A percentile compares a stretch with the other conserved stretches of the same genome.
Evolutionary conservation across 1,140 invertebrate species (phyloP).

Genomic region (Mercenaria mercenaria): DNA sequence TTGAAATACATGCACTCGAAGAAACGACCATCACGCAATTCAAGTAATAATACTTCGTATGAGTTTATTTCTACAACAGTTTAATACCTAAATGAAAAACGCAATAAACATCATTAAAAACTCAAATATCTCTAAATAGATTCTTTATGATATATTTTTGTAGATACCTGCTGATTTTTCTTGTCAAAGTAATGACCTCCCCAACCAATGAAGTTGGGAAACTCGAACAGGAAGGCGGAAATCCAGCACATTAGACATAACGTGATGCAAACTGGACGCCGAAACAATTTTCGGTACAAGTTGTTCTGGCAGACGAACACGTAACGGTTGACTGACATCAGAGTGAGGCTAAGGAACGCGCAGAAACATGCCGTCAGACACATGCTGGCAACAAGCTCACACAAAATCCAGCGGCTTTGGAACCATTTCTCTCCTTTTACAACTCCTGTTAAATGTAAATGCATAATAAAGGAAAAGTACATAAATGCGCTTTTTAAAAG

Average conservation of each 20-base stretch:
- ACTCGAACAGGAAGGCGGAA: constrained; percentile 77
- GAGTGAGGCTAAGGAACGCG: constrained; percentile 82
- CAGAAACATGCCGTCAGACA: constrained; percentile 84
- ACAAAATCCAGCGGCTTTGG: constrained; percentile 75
- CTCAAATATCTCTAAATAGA: too few species aligned
- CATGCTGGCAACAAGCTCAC: constrained; percentile 78
- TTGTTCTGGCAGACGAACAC: constrained; percentile 81
- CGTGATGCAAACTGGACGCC: constrained; percentile 61
- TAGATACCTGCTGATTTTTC: constrained; percentile 75
- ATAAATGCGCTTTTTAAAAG: too few species aligned
- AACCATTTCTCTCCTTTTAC: constrained; percentile 82
- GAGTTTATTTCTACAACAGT: too few species aligned
- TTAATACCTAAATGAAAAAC: too few species aligned
- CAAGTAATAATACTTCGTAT: too few species aligned
- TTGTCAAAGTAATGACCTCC: constrained; percentile 81
- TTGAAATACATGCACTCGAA: too few species aligned
- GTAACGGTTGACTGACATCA: constrained; percentile 81
- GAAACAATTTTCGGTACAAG: constrained; percentile 68
- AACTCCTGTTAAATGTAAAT: constrained; percentile 78
- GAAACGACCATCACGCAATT: too few species aligned
- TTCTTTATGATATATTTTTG: too few species aligned
- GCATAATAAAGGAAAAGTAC: neutral
- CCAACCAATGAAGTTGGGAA: constrained; percentile 83
- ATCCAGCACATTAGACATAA: constrained; percentile 79
- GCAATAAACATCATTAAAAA: too few species aligned